Evolutionary conservation across 2,888 invertebrate species (phyloP).

Genomic region (Drosophila sordidapex): DNA sequence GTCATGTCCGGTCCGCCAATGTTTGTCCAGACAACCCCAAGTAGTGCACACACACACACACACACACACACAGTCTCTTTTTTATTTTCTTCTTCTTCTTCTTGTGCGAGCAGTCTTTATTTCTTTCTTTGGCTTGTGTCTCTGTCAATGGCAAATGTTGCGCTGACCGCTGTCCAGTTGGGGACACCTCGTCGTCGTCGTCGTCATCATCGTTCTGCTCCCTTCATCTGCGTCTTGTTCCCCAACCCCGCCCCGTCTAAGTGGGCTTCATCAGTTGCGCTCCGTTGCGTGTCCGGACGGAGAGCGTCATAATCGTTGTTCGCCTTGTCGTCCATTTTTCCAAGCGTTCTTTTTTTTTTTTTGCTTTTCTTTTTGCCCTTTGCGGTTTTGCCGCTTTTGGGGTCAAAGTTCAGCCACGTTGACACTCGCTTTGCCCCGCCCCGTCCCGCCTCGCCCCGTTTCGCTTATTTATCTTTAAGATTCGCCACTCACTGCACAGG

Average conservation of each 20-base stretch:
- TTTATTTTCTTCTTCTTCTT: conserved; percentile 6
- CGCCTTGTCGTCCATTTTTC: conserved; percentile 49
- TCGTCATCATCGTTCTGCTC: not conserved
- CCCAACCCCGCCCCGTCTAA: conserved; percentile 45
- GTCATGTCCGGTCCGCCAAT: conserved; percentile 80
- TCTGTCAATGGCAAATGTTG: conserved; percentile 77
- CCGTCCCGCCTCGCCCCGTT: not conserved
- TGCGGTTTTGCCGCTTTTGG: conserved; percentile 65
- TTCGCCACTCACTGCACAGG: conserved; percentile 78
- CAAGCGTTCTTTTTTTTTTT: conserved; percentile 5
- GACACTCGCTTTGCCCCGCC: conserved; percentile 22
- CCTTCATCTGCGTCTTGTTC: not conserved
- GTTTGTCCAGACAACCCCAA: conserved; percentile 84
- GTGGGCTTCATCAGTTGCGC: conserved; percentile 83
- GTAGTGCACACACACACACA: conserved; percentile 46
- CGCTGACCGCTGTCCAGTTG: conserved; percentile 66
- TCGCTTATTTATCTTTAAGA: conserved; percentile 83
- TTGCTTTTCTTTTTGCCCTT: conserved; percentile 34
- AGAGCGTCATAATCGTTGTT: conserved; percentile 71
- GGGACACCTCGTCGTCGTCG: conserved; percentile 58
- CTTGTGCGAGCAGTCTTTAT: conserved; percentile 23
- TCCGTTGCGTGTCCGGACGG: conserved; percentile 62
- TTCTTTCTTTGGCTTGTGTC: conserved; percentile 50
- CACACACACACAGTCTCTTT: not conserved
- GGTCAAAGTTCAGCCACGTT: conserved; percentile 80